Percentiles rank a stretch among this genome's conserved stretches.
phyloP scores from a whole-genome alignment of 2,113 vertebrate species.

The Pedetes capensis region DNA sequence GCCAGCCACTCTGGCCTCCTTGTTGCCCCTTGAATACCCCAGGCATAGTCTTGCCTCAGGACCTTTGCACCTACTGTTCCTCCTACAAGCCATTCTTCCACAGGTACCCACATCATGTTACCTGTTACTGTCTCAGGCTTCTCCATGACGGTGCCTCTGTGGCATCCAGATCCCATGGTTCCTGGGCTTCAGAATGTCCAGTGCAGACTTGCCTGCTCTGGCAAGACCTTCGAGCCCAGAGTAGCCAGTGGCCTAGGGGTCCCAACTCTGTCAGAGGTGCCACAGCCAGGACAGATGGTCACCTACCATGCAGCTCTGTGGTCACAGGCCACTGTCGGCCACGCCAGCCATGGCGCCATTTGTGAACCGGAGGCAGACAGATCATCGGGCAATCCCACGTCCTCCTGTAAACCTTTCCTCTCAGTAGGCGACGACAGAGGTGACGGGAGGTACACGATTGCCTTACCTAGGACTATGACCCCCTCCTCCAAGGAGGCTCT shows the following conservation, averaged over 20 bases:
- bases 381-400: not conserved
- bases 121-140: not conserved
- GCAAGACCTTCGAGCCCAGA: not conserved
- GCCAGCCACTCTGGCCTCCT: not conserved
- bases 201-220: not conserved
- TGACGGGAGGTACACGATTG: not conserved
- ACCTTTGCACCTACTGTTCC: not conserved
- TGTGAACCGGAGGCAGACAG: not conserved
- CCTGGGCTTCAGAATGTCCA: not conserved
- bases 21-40: not conserved
- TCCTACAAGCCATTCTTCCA: not conserved
- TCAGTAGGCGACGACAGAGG: not conserved
- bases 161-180: not conserved
- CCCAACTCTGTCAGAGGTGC: not conserved
- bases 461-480: not conserved
- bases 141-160: not conserved
- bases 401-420: too few relatives aligned
- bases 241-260: not conserved
- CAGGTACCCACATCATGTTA: too few relatives aligned
- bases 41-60: not conserved
- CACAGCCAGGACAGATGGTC: not conserved
- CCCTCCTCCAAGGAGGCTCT: not conserved
- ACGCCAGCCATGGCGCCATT: not conserved
- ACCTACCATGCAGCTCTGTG: not conserved
- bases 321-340: not conserved